Conservation (phyloP, 2,797 vertebrate genomes). For the Sebastolobus altivelis region DNA sequence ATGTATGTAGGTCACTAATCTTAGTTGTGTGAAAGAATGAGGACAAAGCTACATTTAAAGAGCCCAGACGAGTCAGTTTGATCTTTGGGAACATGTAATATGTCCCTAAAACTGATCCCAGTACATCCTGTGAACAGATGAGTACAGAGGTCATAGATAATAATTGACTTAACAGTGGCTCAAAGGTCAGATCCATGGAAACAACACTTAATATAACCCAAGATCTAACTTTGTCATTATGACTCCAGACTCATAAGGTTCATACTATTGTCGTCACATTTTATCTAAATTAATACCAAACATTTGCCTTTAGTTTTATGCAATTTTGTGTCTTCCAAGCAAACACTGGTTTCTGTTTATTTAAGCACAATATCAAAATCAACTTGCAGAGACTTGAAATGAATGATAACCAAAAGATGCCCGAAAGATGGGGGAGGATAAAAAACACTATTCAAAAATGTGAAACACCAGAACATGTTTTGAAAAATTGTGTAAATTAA, state of each 20-base stretch:
- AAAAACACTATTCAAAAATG: neutral
- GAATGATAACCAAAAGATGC: neutral
- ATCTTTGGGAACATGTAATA: neutral
- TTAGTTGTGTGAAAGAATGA: neutral
- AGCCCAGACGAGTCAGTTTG: neutral
- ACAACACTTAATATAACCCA: neutral
- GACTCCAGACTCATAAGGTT: neutral
- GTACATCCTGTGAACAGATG: constrained; percentile 8
- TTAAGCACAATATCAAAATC: neutral
- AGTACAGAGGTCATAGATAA: constrained; percentile 37
- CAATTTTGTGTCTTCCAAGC: neutral
- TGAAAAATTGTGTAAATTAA: neutral
- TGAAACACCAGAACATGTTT: neutral
- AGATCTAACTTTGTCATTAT: neutral
- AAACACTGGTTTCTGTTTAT: neutral
- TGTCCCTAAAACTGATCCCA: neutral
- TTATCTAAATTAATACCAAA: neutral
- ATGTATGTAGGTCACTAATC: neutral
- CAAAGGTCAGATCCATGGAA: constrained; percentile 50
- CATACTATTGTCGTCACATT: neutral
- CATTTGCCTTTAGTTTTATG: neutral
- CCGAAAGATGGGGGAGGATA: neutral
- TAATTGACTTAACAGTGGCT: neutral
- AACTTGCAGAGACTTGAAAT: neutral
- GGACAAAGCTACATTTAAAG: neutral